These are phyloP conservation scores for Pocota personata DNA, from an alignment of 2,888 invertebrate species.

Conservation along the genomic window DNA sequence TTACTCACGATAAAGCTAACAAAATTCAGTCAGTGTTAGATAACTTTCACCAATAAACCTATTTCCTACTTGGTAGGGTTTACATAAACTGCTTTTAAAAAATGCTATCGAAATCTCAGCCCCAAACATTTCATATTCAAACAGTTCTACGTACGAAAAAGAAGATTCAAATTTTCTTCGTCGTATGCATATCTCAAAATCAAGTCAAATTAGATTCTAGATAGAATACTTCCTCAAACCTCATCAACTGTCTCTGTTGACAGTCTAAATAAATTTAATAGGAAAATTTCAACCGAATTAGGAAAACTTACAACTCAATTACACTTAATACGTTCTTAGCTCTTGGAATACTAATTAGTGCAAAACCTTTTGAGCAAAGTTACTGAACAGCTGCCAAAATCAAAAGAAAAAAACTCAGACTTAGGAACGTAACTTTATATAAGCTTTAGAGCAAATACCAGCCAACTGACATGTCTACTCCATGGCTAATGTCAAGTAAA, in stretches of 20 bases:
- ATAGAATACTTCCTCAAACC: slow-evolving; percentile 43
- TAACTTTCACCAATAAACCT: too few relatives aligned
- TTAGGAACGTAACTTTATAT: neutral
- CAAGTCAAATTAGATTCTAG: neutral
- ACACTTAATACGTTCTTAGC: slow-evolving; percentile 41
- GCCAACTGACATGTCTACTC: slow-evolving; percentile 50
- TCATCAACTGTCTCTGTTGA: slow-evolving; percentile 32
- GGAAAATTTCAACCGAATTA: slow-evolving; percentile 42
- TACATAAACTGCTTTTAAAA: too few relatives aligned
- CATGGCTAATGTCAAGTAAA: slow-evolving; percentile 57
- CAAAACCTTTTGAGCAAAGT: slow-evolving; percentile 49
- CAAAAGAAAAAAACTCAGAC: neutral
- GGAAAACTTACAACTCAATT: slow-evolving; percentile 64
- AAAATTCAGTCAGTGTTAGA: too few relatives aligned
- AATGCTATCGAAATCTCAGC: too few relatives aligned
- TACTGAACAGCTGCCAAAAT: slow-evolving; percentile 53
- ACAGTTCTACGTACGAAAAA: neutral
- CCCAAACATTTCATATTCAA: too few relatives aligned
- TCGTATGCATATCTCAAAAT: neutral
- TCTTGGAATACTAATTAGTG: slow-evolving; percentile 54
- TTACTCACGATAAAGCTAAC: too few relatives aligned
- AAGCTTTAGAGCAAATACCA: slow-evolving; percentile 23
- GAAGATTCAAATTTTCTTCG: neutral
- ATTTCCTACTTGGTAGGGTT: too few relatives aligned
- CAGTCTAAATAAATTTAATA: neutral